Base-by-base conservation (phyloP, 2,797 vertebrate genomes). In the Sylvilagus floridanus region DNA sequence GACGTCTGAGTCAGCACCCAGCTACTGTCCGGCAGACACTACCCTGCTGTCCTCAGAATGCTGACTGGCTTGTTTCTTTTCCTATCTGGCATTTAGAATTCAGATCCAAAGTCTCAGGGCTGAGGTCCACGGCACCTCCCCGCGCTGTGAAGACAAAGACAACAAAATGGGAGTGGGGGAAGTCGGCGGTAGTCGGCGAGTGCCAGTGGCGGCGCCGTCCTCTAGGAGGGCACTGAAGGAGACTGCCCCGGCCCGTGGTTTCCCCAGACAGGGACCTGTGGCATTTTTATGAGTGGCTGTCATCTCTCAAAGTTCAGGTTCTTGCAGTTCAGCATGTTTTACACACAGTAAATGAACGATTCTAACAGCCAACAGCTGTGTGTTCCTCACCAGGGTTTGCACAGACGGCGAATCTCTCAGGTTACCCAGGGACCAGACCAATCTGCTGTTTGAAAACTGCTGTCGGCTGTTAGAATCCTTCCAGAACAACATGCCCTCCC, bases 271-370 rank as follows among this genome's bases (percentile, higher is more conserved):
- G 35, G 54, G 37, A 72, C 62, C 35, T 5, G 30, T 47, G 73
- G 52, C 32, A 30, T 65, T 57, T 75, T 85, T 19, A 69, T 28
- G 30, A 30, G 42, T 17, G 60, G 24, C 52, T 84, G 2, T 62
- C 16, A n/a, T 68, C 69, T 93, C 42, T 88, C 73, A 30, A 78
- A 88, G 62, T 35, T 73, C 65, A 65, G 7, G 32, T 68, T 90
- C 52, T 92, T 84, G 54, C n/a, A 86, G 79, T 42, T 69, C 22
- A 84, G 21, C 66, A 26, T 71, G 28, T 52, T 72, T 69, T 75
- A 77, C 30, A 50, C 22, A 52, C n/a, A 54, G 35, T 69, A 84
- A 71, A 66, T 28, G 11, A 69, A 42, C 42, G 42, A 42, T 42
- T 42, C 22, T 76, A 60, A 11, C 19, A 42, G 28, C 21, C 12